Base-by-base conservation (phyloP, 1,140 invertebrate genomes). In the Kradibia gibbosae region DNA sequence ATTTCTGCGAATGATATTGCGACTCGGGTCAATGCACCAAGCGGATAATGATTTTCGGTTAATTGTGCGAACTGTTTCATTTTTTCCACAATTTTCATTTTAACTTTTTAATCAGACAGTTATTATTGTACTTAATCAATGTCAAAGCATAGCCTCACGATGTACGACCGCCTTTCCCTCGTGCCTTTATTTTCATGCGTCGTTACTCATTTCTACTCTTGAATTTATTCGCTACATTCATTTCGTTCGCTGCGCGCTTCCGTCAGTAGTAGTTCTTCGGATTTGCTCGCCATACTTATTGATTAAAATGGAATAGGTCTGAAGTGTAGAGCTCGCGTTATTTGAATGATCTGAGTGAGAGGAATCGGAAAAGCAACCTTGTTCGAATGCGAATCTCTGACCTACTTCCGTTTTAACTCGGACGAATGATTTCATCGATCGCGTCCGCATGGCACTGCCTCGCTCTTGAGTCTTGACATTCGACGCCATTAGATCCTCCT, bases 401-500 rank as follows among this genome's bases (percentile, higher is more conserved):
- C 81, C 81, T 78, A 82, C 70, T 73, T 82, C 75, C 67, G 62
- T 76, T 81, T 81, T 76, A 77, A 82, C 67, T 82, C 75, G 75
- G 55, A 81, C 80, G 65, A 74, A 78, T 78, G 62, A 82, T 78
- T 62, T 72, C 57, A 82, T 82, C 74, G 74, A 82, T 82, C 80
- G 67, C 39, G 25, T 57, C 5, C 79, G 28, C 57, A 22, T 45
- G 11, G 20, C 45, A 72, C 48, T 48, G 50, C 45, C 45, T 75
- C 78, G 78, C 82, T 75, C 72, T 80, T 80, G 73, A 80, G 71
- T 80, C 77, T 76, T 80, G 78, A 79, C 77, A 83, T 83, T 83
- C 78, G 77, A 80, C 65, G 53, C 62, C 50, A 75, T 76, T 80
- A 78, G 76, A 67, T 65, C 55, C 10, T 60, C 39, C 55, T 15